Evolutionary conservation across 2,113 vertebrate genomes (phyloP), one percentile per base, ranked within the genome.

Genomic region (Rhinopomastus cyanomelas): DNA sequence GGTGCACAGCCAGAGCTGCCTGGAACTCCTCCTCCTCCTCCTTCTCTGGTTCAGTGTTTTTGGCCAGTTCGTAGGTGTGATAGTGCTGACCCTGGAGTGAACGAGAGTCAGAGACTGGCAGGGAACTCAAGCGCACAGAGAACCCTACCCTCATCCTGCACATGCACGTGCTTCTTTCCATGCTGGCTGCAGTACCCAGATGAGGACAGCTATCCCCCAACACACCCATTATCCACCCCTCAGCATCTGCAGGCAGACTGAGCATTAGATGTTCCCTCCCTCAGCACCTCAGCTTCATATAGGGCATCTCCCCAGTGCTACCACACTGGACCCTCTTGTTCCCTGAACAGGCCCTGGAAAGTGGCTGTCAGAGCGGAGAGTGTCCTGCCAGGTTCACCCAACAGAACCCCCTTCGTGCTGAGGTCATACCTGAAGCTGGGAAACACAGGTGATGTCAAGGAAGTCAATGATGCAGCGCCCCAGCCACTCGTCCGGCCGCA

Each of bases 391-490:
- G 27, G 52, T 37, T 52, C 36, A 29, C 59, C 16, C 16, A 81
- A 78, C 60, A 32, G 9, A 22, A 21, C 34, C 46, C 21, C 2
- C 11, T 5, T 23, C 66, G 51, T 64, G 77, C 42, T 51, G 37
- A 74, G 11, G n/a, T 9, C 74, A 94, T 97, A 99, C 99, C 98
- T 99, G 98, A 75, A 98, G 98, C 93, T 98, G 96, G 7, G 99
- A 98, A 60, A 98, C 97, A 81, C 99, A 99, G 73, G 98, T 96
- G 64, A 99, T 95, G 55, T 98, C 98, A 80, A 99, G 97, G 72
- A 98, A 99, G 96, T 99, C 99, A 4, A 99, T 99, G 89, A 99
- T 98, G 97, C 99, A 99, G 80, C 99, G 99, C 51, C 99, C 99
- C 29, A 99, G 98, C 99, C 99, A 99, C 95, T 99, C 99, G 7